Conservation (phyloP, 2,113 vertebrate genomes). For the Phainopepla nitens region DNA sequence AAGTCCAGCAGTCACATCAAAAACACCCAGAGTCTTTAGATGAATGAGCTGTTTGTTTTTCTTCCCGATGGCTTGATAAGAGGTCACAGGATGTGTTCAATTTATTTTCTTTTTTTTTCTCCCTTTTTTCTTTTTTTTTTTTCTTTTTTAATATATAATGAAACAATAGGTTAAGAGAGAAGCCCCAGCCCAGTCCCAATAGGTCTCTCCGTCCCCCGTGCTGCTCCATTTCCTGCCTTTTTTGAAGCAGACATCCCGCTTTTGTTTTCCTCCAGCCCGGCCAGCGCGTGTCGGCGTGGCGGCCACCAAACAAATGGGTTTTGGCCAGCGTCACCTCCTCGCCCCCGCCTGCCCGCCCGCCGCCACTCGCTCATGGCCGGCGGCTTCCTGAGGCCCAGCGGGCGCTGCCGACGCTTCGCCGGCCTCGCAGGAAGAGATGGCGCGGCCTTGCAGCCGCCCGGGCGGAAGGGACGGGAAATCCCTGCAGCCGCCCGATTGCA, state of each 20-base stretch:
- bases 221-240: constrained; percentile 74
- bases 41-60: constrained; percentile 60
- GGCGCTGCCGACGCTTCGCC: constrained; percentile 66
- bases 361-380: neutral
- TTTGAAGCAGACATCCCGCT: constrained; percentile 76
- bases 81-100: constrained; percentile 85
- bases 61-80: constrained; percentile 73
- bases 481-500: constrained; percentile 72
- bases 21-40: constrained; percentile 8
- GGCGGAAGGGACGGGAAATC: constrained; percentile 67
- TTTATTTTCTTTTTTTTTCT: constrained; percentile 44
- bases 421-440: constrained; percentile 75
- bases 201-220: constrained; percentile 57
- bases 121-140: constrained; percentile 64
- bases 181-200: constrained; percentile 74
- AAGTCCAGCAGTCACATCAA: constrained; percentile 32
- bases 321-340: constrained; percentile 68
- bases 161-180: constrained; percentile 86
- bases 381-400: constrained; percentile 62
- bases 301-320: constrained; percentile 65
- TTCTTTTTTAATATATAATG: constrained; percentile 51
- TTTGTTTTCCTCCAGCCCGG: constrained; percentile 70
- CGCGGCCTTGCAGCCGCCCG: constrained; percentile 36
- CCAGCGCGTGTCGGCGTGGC: constrained; percentile 70
- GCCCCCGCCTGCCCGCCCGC: constrained; percentile 58